Conservation (phyloP, 2,888 invertebrate genomes). For the Cerastoderma edule region DNA sequence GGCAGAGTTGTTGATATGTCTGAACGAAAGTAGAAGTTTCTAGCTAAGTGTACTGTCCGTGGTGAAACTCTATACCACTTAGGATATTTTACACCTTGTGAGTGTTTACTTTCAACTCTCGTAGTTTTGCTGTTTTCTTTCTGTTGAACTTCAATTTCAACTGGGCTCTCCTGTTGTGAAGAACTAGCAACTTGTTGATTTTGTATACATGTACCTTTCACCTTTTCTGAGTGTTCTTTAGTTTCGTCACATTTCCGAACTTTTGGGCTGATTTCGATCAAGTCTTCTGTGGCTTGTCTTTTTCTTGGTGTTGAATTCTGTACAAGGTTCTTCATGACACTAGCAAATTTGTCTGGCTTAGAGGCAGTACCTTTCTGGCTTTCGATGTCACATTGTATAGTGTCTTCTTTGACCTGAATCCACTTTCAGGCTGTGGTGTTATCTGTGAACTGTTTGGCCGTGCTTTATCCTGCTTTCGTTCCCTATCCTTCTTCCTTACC, state of each 20-base stretch:
- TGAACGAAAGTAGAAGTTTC: slow-evolving; percentile 35
- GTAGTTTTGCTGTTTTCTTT: slow-evolving; percentile 30
- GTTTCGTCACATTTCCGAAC: slow-evolving; percentile 33
- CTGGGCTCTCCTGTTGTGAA: slow-evolving; percentile 30
- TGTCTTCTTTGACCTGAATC: slow-evolving; percentile 32
- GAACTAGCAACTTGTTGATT: slow-evolving; percentile 35
- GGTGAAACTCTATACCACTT: slow-evolving; percentile 32
- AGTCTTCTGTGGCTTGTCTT: slow-evolving; percentile 27
- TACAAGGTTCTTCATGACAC: slow-evolving; percentile 35
- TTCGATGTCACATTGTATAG: slow-evolving; percentile 36
- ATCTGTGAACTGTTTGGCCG: slow-evolving; percentile 30
- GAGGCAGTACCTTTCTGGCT: slow-evolving; percentile 39
- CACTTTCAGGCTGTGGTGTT: slow-evolving; percentile 33
- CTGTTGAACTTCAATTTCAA: slow-evolving; percentile 33
- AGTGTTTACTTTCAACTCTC: slow-evolving; percentile 28
- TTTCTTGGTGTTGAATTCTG: slow-evolving; percentile 39
- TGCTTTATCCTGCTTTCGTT: slow-evolving; percentile 28
- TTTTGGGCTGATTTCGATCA: slow-evolving; percentile 35
- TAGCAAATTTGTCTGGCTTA: slow-evolving; percentile 34
- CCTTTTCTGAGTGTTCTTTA: slow-evolving; percentile 35
- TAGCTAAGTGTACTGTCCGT: slow-evolving; percentile 16
- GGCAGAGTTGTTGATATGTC: slow-evolving; percentile 45
- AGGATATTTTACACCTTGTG: slow-evolving; percentile 25
- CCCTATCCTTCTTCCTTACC: slow-evolving; percentile 30
- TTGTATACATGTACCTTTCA: slow-evolving; percentile 33